These are phyloP conservation scores for Oceanites oceanicus DNA, from an alignment of 2,113 vertebrate genomes.

Conservation along the genomic window DNA sequence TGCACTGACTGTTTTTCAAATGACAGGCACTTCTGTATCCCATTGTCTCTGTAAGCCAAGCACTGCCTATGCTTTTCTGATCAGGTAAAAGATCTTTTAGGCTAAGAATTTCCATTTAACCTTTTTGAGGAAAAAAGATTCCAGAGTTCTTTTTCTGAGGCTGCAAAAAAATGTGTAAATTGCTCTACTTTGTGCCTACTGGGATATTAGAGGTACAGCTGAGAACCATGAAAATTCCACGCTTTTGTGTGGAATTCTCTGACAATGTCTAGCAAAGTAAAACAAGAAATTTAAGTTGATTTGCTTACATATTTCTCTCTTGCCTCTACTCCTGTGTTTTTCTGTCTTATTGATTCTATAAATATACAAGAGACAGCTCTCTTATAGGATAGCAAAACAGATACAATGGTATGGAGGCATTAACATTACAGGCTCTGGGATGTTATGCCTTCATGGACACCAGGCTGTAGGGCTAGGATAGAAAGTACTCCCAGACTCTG, in stretches of 20 bases:
- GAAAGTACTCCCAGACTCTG: not conserved
- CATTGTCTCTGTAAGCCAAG: not conserved
- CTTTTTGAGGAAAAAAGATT: not conserved
- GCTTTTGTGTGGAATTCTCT: not conserved
- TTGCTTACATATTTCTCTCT: not conserved
- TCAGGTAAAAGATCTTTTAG: not conserved
- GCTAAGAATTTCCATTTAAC: not conserved
- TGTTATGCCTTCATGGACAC: not conserved
- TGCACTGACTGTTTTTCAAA: not conserved
- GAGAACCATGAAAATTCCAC: not conserved
- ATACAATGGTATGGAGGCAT: not conserved
- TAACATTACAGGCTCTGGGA: not conserved
- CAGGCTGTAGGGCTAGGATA: not conserved
- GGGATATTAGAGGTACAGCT: not conserved
- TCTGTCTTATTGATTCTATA: not conserved
- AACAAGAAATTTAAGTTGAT: not conserved
- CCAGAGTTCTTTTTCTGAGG: not conserved
- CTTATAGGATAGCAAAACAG: not conserved
- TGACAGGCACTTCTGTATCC: not conserved
- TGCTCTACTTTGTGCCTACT: not conserved
- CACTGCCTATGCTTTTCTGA: not conserved
- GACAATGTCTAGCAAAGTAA: not conserved
- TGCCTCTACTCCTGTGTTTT: not conserved
- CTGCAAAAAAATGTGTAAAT: not conserved
- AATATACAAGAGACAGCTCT: fast-evolving